Evolutionary conservation across 2,797 vertebrate species (phyloP).

Genomic region (Caiman crocodilus): DNA sequence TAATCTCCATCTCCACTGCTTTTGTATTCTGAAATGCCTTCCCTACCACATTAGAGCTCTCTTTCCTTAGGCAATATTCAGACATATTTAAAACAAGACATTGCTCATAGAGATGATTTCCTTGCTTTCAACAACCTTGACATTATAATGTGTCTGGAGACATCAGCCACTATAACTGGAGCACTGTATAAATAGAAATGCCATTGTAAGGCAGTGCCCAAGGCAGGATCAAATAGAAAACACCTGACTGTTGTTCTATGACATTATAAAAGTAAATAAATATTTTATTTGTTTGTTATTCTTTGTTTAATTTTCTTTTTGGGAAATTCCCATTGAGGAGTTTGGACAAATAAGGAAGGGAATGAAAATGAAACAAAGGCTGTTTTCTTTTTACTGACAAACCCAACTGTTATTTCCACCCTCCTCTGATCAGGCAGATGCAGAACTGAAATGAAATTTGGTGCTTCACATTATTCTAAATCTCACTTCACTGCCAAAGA

Average conservation of each 20-base stretch:
- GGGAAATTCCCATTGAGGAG: background rate
- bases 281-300: background rate
- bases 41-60: background rate
- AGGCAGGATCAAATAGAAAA: background rate
- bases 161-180: background rate
- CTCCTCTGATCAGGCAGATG: rapidly evolving
- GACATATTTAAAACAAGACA: background rate
- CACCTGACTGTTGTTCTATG: rapidly evolving
- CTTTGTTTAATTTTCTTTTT: background rate
- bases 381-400: background rate
- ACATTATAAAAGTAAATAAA: background rate
- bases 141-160: background rate
- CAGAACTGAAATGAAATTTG: background rate
- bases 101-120: background rate
- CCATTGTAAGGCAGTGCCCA: background rate
- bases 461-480: background rate
- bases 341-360: background rate
- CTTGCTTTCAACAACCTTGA: background rate
- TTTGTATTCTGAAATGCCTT: background rate
- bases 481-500: background rate
- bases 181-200: background rate
- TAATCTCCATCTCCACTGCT: background rate
- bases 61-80: background rate
- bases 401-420: background rate
- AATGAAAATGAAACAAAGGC: background rate